phyloP scores from a whole-genome alignment of 2,113 vertebrate species.

The Salminus brasiliensis region DNA sequence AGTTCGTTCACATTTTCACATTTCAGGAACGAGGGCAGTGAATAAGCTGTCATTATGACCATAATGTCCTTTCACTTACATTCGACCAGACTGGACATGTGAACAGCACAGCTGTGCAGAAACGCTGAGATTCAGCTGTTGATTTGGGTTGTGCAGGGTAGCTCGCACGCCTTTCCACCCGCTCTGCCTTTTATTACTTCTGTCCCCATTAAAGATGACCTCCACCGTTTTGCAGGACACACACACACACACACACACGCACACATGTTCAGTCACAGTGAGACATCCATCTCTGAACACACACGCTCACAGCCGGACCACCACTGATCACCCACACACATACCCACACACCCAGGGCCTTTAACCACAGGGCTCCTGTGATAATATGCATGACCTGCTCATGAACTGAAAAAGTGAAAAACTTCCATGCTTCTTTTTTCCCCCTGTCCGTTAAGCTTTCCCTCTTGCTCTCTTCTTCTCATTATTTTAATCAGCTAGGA shows the following conservation, averaged over 20 bases:
- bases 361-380: conserved; percentile 62
- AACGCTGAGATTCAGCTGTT: neutral
- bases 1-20: no score
- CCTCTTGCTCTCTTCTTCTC: conserved; percentile 27
- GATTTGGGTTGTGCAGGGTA: conserved; percentile 46
- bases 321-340: neutral
- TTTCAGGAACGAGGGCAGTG: no score
- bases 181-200: conserved; percentile 67
- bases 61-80: neutral
- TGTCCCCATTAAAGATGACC: conserved; percentile 74
- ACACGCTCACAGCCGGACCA: neutral
- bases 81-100: neutral
- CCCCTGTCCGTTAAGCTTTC: neutral
- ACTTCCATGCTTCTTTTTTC: conserved; percentile 46
- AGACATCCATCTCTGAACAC: neutral
- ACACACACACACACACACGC: conserved; percentile 64
- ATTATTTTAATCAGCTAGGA: conserved; percentile 61
- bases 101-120: neutral
- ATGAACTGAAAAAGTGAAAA: conserved; percentile 64
- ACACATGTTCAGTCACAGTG: conserved; percentile 49
- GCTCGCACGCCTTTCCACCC: conserved; percentile 64
- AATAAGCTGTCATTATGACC: neutral
- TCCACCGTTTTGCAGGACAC: conserved; percentile 71
- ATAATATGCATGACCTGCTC: conserved; percentile 57
- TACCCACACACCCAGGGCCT: neutral